Evolutionary conservation across 2,113 vertebrate genomes (phyloP), one percentile per base, ranked within the genome.

Genomic region (Spermophilus dauricus): DNA sequence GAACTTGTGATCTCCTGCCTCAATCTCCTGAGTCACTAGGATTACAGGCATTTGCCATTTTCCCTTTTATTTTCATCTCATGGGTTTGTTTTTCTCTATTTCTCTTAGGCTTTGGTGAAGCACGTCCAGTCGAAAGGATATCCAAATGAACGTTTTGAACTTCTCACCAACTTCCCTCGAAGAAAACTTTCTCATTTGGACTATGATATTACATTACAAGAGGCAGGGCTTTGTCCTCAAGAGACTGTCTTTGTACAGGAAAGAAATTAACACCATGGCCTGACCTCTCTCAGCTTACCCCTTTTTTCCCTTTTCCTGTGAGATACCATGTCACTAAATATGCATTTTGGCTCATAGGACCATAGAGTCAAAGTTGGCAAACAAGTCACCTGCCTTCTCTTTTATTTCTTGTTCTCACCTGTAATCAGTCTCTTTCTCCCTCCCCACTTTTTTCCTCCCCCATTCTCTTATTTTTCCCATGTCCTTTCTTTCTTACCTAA

Each of bases 231-330:
- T 98, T 99, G 99, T 98, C 99, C 99, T 98, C 99, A 99, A 99
- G 99, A 99, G 98, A 99, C 99, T 99, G 99, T 99, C 98, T 99
- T 99, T 99, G 99, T 99, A 97, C 99, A 99, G 98, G 99, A 99
- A 98, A 99, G 99, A 99, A 99, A 99, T 99, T 99, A 99, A 98
- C 98, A 96, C 95, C 13, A 34, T 95, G 97, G 97, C 98, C 98
- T 98, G 98, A 97, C 97, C 93, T 98, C 98, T 98, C 98, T 98
- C 98, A 98, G 97, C 98, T 98, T 97, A 97, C 98, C 98, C 97
- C 98, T 97, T 96, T 97, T 97, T 98, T 92, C 96, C 97, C 97
- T 97, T 98, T 98, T 98, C 97, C 97, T 97, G 96, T 96, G 97
- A 98, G 97, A 98, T 97, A 98, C 89, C 86, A 73, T 98, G 95